Evolutionary conservation across 1,140 invertebrate genomes (phyloP), one percentile per base, ranked within the genome.

Genomic region (Drosophila sulfurigaster): DNA sequence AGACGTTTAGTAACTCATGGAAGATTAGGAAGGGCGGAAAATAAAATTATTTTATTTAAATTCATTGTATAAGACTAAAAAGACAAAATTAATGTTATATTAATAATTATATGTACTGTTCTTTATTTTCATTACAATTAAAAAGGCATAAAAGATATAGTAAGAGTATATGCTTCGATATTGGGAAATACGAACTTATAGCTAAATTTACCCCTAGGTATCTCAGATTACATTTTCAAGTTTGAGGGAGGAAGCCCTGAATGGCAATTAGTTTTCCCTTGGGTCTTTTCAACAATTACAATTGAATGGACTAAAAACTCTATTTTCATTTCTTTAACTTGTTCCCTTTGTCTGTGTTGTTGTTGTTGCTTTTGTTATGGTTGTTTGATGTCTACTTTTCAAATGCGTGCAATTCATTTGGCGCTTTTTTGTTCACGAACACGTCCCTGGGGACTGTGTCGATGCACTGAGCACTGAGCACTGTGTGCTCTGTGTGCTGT

Each of bases 321-420:
- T 43, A 49, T 62, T 48, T 16, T 48, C 48, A 51, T 51, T 51
- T 43, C 62, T 30, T 63, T 51, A 52, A 43, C 38, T 25, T n/a
- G 41, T 54, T 52, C 46, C 8, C 46, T 57, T 45, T 49, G 46
- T 11, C 48, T 10, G 51, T 62, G 32, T 32, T 20, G n/a, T 41
- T 13, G 5, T 6, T 38, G 7, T 25, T 25, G 32, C 15, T 16
- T 5, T 56, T 58, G 20, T n/a, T 58, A n/a, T 32, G 30, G 58
- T 46, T 77, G 63, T 60, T 25, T 65, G 56, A 43, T 78, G 60
- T 57, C 57, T 58, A 62, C 64, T 52, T 54, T 67, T 59, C 70
- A 82, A 75, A 70, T 52, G 63, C 71, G 62, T 78, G 81, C 60
- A 78, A 81, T 78, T 73, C 79, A 78, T 79, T 83, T 82, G 77